Conservation (phyloP, 2,888 invertebrate genomes). For the Drosophila prolongata region DNA sequence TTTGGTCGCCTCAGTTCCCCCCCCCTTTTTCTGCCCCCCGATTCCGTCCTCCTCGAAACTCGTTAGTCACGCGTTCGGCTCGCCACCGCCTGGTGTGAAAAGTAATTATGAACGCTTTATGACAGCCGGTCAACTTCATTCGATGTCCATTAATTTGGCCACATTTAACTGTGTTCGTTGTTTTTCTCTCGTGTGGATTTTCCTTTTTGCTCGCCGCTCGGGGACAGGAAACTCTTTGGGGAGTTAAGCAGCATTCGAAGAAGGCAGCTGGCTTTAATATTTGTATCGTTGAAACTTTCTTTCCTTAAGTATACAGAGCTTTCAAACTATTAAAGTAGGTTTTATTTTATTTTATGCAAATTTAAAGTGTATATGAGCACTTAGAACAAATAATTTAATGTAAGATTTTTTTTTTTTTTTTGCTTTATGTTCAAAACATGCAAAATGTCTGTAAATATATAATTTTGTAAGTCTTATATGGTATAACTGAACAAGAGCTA, state of each 20-base stretch:
- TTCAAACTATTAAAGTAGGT: background rate
- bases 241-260: background rate
- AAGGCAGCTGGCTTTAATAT: background rate
- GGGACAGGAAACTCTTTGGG: background rate
- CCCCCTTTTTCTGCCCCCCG: no score
- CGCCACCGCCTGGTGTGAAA: constrained; percentile 67
- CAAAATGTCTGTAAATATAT: no score
- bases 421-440: no score
- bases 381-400: no score
- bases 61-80: constrained; percentile 33
- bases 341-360: no score
- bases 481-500: background rate
- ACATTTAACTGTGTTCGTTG: constrained; percentile 55
- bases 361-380: background rate
- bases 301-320: background rate
- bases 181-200: constrained; percentile 12
- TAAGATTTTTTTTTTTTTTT: no score
- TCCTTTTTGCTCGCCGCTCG: constrained; percentile 51
- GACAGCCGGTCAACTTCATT: constrained; percentile 76
- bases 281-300: background rate
- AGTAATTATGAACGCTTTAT: constrained; percentile 76
- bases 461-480: no score
- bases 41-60: background rate
- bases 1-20: background rate
- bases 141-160: constrained; percentile 70